phyloP scores from a whole-genome alignment of 2,797 vertebrate genomes.

The Aythya fuligula region DNA sequence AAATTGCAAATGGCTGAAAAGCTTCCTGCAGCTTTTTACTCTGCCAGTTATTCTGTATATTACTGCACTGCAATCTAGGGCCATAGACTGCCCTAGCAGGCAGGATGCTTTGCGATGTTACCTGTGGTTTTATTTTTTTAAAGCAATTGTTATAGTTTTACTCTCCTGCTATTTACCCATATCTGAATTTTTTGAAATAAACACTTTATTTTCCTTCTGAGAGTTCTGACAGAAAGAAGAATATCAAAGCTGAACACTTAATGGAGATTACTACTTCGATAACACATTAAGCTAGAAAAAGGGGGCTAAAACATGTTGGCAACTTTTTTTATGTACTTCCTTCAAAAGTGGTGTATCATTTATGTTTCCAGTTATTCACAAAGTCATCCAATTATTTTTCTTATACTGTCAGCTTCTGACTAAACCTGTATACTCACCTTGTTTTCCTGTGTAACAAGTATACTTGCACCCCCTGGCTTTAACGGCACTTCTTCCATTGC shows the following conservation, averaged over 20 bases:
- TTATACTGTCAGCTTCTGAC: neutral
- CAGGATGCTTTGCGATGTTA: neutral
- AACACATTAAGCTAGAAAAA: neutral
- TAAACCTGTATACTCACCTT: slow-evolving; percentile 84
- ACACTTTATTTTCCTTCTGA: neutral
- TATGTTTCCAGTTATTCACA: neutral
- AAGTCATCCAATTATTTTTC: neutral
- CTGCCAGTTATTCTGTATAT: neutral
- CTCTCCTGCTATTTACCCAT: neutral
- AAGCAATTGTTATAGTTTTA: neutral
- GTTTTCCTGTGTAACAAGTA: slow-evolving; percentile 96
- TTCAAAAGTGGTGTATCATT: neutral
- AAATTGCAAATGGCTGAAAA: neutral
- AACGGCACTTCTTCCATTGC: slow-evolving; percentile 97
- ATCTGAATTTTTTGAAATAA: neutral
- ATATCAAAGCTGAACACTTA: neutral
- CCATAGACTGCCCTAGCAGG: neutral
- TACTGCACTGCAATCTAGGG: neutral
- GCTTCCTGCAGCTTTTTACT: neutral
- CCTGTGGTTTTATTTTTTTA: neutral
- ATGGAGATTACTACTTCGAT: neutral
- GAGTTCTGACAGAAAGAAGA: neutral
- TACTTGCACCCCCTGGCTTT: slow-evolving; percentile 92
- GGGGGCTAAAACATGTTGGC: neutral
- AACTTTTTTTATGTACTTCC: neutral